Evolutionary conservation across 1,140 invertebrate species (phyloP).

Genomic region (Musca domestica): DNA sequence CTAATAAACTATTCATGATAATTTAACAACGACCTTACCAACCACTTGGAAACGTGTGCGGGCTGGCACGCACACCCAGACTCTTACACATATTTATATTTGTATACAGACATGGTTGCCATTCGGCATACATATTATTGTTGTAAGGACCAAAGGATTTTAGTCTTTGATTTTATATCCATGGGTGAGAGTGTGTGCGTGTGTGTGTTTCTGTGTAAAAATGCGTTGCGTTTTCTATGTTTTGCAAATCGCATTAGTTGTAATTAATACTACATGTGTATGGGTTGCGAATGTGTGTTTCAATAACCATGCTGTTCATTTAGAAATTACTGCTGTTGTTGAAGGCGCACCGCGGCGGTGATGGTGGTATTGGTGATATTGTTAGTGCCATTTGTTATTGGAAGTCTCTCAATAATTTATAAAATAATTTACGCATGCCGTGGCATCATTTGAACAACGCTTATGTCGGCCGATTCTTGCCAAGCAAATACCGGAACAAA

Average conservation of each 20-base stretch:
- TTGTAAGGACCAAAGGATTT: no score
- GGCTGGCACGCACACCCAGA: not conserved
- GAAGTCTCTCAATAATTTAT: constrained; percentile 19
- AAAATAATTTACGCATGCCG: constrained; percentile 16
- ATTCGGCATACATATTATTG: no score
- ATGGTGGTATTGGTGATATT: not conserved
- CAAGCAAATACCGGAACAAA: no score
- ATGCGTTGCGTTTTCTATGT: not conserved
- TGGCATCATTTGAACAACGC: not conserved
- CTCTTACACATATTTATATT: not conserved
- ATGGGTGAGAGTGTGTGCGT: not conserved
- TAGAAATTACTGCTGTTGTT: not conserved
- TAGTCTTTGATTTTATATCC: no score
- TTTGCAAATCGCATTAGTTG: constrained; percentile 20
- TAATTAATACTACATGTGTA: constrained; percentile 11
- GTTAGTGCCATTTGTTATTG: constrained; percentile 5
- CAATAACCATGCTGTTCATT: not conserved
- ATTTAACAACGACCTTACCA: constrained; percentile 1
- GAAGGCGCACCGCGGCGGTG: no score
- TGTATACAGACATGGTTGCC: no score
- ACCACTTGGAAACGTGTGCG: not conserved
- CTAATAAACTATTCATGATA: constrained; percentile 18
- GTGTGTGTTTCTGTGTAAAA: not conserved
- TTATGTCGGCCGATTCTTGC: no score
- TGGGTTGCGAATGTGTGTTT: not conserved